A percentile compares a stretch with the other conserved stretches of the same genome.
These are phyloP conservation scores for Poicephalus gulielmi DNA, from an alignment of 2,113 vertebrate genomes.

Conservation along the genomic window DNA sequence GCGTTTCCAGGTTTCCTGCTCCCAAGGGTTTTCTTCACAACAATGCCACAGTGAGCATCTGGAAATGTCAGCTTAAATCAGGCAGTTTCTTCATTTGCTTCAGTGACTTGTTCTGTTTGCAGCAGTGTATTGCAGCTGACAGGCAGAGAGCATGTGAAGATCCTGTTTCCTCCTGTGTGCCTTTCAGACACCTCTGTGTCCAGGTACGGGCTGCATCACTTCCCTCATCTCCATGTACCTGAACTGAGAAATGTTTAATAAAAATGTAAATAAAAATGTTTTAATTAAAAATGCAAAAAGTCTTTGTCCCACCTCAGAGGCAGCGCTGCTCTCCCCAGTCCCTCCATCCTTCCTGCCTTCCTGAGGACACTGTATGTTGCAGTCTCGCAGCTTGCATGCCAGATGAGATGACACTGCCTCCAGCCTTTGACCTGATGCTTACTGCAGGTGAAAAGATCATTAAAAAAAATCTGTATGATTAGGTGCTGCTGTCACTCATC, in stretches of 20 bases:
- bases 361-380: fast-evolving
- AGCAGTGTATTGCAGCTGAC: not conserved
- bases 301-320: not conserved
- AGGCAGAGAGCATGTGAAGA: not conserved
- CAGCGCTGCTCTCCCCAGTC: fast-evolving
- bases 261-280: not conserved
- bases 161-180: fast-evolving
- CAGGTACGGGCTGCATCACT: fast-evolving
- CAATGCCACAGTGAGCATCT: not conserved
- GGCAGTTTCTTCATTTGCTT: not conserved
- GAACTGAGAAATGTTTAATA: not conserved
- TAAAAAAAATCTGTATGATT: not conserved
- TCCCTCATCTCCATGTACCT: not conserved
- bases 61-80: not conserved
- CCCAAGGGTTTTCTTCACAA: not conserved
- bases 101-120: fast-evolving
- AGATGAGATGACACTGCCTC: not conserved
- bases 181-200: not conserved
- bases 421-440: constrained; percentile 18
- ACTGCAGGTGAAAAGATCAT: not conserved
- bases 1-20: not conserved
- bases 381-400: not conserved
- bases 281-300: not conserved
- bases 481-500: not conserved
- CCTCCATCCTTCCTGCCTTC: not conserved